phyloP scores from a whole-genome alignment of 1,140 invertebrate genomes.

The Orius laevigatus region DNA sequence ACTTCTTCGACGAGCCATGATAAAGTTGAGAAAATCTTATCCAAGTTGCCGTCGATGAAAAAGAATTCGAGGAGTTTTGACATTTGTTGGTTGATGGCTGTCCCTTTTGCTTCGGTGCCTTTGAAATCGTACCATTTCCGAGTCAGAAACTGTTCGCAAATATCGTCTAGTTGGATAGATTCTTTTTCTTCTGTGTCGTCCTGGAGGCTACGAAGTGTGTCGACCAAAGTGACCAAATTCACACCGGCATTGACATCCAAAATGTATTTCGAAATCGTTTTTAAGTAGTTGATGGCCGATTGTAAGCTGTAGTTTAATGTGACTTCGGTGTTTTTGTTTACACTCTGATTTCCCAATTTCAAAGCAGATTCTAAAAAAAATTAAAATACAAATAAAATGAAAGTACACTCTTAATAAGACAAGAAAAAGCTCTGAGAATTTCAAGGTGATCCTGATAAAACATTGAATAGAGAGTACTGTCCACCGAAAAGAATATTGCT shows the following conservation, averaged over 20 bases:
- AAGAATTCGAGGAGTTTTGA: conserved; percentile 23
- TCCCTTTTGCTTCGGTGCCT: conserved; percentile 32
- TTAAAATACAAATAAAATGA: no score
- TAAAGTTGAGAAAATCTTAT: conserved; percentile 14
- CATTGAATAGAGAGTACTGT: no score
- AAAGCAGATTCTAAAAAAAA: conserved; percentile 5
- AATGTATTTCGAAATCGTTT: conserved; percentile 11
- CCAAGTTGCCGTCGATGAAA: conserved; percentile 14
- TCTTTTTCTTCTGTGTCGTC: conserved; percentile 13
- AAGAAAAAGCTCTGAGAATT: no score
- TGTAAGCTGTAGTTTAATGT: conserved; percentile 4
- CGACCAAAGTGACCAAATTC: conserved; percentile 18
- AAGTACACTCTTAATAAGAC: no score
- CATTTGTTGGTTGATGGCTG: conserved; percentile 33
- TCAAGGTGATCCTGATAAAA: no score
- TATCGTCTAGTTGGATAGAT: conserved; percentile 20
- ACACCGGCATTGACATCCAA: conserved; percentile 20
- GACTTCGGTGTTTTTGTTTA: conserved; percentile 3
- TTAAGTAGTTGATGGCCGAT: not conserved
- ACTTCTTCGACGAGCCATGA: conserved; percentile 19
- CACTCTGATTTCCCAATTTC: conserved; percentile 1
- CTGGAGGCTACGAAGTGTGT: conserved; percentile 12
- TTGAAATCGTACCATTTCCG: conserved; percentile 35
- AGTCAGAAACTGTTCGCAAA: conserved; percentile 32
- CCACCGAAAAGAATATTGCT: no score